phyloP scores from a whole-genome alignment of 2,888 invertebrate genomes.

The Pimpla rufipes region DNA sequence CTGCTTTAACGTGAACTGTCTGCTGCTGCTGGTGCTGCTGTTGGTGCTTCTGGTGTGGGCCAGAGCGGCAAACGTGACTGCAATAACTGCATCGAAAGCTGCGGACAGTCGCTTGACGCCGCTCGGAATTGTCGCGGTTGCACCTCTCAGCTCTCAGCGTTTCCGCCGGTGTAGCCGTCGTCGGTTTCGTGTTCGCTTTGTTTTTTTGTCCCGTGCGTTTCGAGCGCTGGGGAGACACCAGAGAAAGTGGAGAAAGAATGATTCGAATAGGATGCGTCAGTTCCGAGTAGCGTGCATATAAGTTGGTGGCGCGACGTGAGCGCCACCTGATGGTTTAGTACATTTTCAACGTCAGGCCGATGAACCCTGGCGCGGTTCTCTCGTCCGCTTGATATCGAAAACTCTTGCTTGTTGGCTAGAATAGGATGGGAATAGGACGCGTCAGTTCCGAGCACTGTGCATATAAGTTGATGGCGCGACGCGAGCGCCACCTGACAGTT shows the following conservation, averaged over 20 bases:
- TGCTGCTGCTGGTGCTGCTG: conserved; percentile 51
- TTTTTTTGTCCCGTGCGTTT: conserved; percentile 16
- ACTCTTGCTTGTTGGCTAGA: conserved; percentile 17
- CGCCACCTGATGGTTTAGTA: neutral
- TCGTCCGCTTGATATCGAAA: neutral
- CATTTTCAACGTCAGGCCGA: neutral
- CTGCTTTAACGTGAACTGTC: conserved; percentile 41
- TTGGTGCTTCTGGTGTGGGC: conserved; percentile 67
- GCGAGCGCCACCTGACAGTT: neutral
- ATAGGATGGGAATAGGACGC: neutral
- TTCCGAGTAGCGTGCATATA: neutral
- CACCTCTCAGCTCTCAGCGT: conserved; percentile 39
- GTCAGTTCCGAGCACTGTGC: neutral
- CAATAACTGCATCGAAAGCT: conserved; percentile 75
- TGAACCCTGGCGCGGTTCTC: conserved; percentile 26
- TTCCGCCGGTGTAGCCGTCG: conserved; percentile 24
- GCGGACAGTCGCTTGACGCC: conserved; percentile 40
- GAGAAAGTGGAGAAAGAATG: conserved; percentile 4
- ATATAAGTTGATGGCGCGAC: neutral
- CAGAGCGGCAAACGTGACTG: conserved; percentile 77
- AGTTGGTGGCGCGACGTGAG: neutral
- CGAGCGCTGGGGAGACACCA: neutral
- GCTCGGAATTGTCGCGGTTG: conserved; percentile 51
- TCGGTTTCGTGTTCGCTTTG: conserved; percentile 14
- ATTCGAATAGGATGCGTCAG: neutral